Conservation (phyloP, 2,113 vertebrate genomes). For the Cephalopterus ornatus region DNA sequence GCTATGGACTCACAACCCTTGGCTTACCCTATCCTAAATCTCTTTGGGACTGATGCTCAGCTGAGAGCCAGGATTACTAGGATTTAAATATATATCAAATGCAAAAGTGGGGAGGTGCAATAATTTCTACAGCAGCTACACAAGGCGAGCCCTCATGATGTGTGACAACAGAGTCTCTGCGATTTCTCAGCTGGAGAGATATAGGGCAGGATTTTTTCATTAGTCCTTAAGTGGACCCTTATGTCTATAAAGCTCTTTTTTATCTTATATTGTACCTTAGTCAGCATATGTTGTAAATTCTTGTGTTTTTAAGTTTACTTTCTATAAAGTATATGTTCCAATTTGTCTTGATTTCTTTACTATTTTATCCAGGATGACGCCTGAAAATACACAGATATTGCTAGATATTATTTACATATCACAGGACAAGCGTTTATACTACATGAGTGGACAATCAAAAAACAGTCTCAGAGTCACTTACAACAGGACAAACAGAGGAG, state of each 20-base stretch:
- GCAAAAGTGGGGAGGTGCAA: neutral
- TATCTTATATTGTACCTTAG: neutral
- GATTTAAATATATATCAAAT: constrained; percentile 53
- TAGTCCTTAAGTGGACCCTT: constrained; percentile 4
- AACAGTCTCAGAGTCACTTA: neutral
- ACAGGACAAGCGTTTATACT: neutral
- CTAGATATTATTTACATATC: neutral
- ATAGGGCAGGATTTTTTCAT: constrained; percentile 15
- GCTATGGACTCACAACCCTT: constrained; percentile 47
- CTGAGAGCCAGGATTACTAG: constrained; percentile 46
- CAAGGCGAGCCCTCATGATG: neutral
- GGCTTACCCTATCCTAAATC: constrained; percentile 45
- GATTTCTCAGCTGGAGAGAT: constrained; percentile 22
- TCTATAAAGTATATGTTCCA: neutral
- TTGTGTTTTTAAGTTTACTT: neutral
- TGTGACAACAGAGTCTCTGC: constrained; percentile 6
- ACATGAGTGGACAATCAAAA: neutral
- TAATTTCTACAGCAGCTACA: constrained; percentile 36
- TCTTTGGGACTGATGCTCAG: constrained; percentile 32
- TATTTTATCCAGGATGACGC: neutral
- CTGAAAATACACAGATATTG: neutral
- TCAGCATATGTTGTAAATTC: neutral
- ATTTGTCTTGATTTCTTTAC: neutral
- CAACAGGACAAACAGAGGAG: neutral
- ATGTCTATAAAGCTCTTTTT: constrained; percentile 10